Evolutionary conservation across 2,113 vertebrate species (phyloP).

Genomic region (Bos javanicus): DNA sequence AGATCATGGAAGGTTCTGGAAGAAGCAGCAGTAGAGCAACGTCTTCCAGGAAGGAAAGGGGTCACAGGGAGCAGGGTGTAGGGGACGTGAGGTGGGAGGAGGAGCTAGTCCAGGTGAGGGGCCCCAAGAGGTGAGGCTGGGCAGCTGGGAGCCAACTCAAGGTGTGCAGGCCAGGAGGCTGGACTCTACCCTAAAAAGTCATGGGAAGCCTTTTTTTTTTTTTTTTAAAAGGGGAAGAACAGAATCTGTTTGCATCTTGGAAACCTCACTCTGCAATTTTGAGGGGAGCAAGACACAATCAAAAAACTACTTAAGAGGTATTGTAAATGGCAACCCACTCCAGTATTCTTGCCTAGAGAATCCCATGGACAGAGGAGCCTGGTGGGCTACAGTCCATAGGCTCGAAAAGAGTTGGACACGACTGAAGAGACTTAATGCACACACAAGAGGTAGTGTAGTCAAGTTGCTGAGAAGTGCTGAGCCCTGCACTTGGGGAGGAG

Average conservation of each 20-base stretch:
- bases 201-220: background rate
- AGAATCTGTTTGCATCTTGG: background rate
- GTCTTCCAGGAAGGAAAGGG: background rate
- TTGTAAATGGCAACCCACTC: background rate
- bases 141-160: background rate
- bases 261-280: background rate
- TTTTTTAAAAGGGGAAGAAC: background rate
- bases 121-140: background rate
- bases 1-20: background rate
- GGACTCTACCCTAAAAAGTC: background rate
- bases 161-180: background rate
- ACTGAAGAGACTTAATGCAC: background rate
- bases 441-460: background rate
- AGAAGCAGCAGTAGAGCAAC: background rate
- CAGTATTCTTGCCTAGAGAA: background rate
- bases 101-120: background rate
- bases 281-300: background rate
- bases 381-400: background rate
- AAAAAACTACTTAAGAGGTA: background rate
- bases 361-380: background rate
- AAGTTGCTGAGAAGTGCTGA: background rate
- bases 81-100: background rate
- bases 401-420: fast-evolving
- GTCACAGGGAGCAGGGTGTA: fast-evolving
- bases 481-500: background rate